Conservation (phyloP, 1,140 invertebrate species). For the Campoletis sonorensis region DNA sequence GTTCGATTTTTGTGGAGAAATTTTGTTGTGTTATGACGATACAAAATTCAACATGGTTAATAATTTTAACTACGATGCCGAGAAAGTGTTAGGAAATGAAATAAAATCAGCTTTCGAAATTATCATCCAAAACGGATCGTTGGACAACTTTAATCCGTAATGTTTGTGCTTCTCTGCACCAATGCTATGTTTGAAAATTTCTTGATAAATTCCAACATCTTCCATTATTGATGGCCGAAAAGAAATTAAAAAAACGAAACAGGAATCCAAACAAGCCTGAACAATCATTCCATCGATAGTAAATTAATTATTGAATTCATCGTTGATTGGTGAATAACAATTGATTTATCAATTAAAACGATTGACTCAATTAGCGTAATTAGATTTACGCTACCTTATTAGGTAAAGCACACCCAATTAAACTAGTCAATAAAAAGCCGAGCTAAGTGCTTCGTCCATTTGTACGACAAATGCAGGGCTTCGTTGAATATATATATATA, state of each 20-base stretch:
- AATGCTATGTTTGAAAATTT: background rate
- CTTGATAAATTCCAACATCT: conserved; percentile 7
- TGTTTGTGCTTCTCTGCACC: background rate
- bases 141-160: background rate
- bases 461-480: background rate
- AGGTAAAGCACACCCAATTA: background rate
- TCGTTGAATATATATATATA: too few relatives aligned
- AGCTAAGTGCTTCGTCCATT: conserved; percentile 13
- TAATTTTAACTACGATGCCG: too few relatives aligned
- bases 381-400: too few relatives aligned
- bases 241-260: too few relatives aligned
- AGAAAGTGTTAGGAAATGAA: background rate
- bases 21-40: too few relatives aligned
- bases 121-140: background rate
- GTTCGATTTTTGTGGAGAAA: too few relatives aligned
- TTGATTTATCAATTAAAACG: too few relatives aligned
- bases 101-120: background rate
- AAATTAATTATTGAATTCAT: background rate
- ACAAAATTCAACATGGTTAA: too few relatives aligned
- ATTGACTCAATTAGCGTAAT: too few relatives aligned
- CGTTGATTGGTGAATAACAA: too few relatives aligned
- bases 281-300: background rate
- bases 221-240: conserved; percentile 18
- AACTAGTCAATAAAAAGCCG: conserved; percentile 45
- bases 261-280: background rate